Conservation (phyloP, 2,888 invertebrate species). For the Entomobrya proxima region DNA sequence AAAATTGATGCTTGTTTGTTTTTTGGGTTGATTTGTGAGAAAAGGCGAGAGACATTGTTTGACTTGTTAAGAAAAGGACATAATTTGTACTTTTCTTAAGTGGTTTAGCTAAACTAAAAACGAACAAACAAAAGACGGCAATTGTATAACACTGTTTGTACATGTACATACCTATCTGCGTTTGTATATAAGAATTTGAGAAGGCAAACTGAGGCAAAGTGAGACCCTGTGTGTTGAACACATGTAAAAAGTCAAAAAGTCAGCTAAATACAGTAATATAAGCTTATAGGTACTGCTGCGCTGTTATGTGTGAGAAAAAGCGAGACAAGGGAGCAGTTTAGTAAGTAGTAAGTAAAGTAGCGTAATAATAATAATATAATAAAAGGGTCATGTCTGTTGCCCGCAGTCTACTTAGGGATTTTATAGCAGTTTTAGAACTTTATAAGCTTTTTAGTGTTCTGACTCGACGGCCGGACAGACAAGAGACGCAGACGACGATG, state of each 20-base stretch:
- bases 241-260: slow-evolving; percentile 65
- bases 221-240: slow-evolving; percentile 45
- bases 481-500: slow-evolving; percentile 39
- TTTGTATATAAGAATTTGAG: not conserved
- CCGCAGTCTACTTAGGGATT: slow-evolving; percentile 37
- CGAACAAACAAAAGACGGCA: not conserved
- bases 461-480: slow-evolving; percentile 56
- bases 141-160: slow-evolving; percentile 15
- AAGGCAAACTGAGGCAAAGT: slow-evolving; percentile 14
- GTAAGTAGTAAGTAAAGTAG: slow-evolving; percentile 1
- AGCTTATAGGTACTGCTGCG: not conserved
- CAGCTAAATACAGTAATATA: slow-evolving; percentile 40
- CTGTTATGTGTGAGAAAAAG: slow-evolving; percentile 25
- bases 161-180: not conserved
- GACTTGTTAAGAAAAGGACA: slow-evolving; percentile 63
- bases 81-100: slow-evolving; percentile 66
- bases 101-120: slow-evolving; percentile 35
- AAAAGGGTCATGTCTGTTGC: slow-evolving; percentile 57
- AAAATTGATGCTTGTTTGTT: slow-evolving; percentile 64
- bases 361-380: slow-evolving; percentile 39
- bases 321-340: not conserved
- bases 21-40: slow-evolving; percentile 66
- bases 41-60: slow-evolving; percentile 68
- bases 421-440: slow-evolving; percentile 66
- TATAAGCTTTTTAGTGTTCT: slow-evolving; percentile 51